Evolutionary conservation across 2,888 invertebrate genomes (phyloP).

Genomic region (Sphaerophoria taeniata): DNA sequence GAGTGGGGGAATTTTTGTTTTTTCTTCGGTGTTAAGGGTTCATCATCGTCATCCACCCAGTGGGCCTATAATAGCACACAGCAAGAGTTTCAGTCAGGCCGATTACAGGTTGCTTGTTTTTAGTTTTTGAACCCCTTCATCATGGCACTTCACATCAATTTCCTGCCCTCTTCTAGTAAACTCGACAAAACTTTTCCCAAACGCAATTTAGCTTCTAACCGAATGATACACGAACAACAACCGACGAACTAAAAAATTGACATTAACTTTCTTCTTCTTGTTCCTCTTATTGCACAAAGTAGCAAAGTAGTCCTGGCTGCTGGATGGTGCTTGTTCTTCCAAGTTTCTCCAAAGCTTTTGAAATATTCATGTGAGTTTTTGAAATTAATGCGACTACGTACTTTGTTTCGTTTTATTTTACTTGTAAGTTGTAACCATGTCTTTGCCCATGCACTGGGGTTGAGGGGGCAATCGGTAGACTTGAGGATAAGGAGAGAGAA

Average conservation of each 20-base stretch:
- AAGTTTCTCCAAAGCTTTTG: conserved; percentile 34
- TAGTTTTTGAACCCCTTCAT: background rate
- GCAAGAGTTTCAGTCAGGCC: background rate
- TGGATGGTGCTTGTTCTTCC: conserved; percentile 11
- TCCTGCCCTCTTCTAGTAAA: background rate
- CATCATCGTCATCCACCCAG: background rate
- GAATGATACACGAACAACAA: conserved; percentile 33
- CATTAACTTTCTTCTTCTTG: conserved; percentile 23
- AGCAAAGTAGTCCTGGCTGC: background rate
- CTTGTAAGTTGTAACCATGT: conserved; percentile 16
- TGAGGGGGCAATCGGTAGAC: background rate
- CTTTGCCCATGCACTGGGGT: conserved; percentile 2
- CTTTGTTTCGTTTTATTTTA: conserved; percentile 25
- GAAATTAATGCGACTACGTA: conserved; percentile 59
- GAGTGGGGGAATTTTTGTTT: conserved; percentile 4
- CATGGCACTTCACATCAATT: conserved; percentile 12
- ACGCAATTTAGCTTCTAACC: conserved; percentile 41
- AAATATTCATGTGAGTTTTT: conserved; percentile 63
- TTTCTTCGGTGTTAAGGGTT: too few relatives aligned
- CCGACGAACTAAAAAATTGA: background rate
- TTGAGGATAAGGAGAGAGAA: background rate
- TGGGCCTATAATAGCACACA: background rate
- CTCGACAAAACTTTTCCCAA: conserved; percentile 19
- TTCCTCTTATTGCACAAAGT: background rate
- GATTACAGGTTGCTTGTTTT: background rate